Evolutionary conservation across 2,113 vertebrate genomes (phyloP).

Genomic region (Gnathonemus echidnorhynchus): DNA sequence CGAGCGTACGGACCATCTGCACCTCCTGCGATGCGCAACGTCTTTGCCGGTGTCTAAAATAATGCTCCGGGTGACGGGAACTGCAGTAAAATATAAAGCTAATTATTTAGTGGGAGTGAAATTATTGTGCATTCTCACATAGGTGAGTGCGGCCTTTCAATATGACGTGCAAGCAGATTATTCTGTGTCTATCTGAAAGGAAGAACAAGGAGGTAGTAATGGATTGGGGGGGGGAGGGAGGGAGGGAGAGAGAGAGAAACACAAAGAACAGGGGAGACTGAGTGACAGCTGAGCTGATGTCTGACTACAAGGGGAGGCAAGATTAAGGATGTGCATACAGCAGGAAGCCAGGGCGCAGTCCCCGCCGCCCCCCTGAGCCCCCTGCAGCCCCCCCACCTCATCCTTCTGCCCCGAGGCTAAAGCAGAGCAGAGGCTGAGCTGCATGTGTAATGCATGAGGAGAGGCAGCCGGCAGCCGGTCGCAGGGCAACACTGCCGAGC

Average conservation of each 20-base stretch:
- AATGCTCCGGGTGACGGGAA: neutral
- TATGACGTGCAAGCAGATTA: neutral
- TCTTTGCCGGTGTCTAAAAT: neutral
- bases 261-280: neutral
- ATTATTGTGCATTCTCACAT: neutral
- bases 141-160: neutral
- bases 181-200: neutral
- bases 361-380: neutral
- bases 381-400: neutral
- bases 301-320: neutral
- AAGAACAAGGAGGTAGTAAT: neutral
- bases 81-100: neutral
- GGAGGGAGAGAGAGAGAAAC: neutral
- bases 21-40: neutral
- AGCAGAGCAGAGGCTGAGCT: neutral
- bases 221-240: neutral
- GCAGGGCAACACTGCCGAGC: neutral
- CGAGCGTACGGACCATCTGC: neutral
- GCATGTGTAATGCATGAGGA: neutral
- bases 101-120: neutral
- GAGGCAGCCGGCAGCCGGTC: neutral
- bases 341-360: neutral
- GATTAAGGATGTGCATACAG: neutral
- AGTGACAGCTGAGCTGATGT: neutral
- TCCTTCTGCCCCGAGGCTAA: neutral